Conservation (phyloP, 2,113 vertebrate genomes). For the Scalopus aquaticus region DNA sequence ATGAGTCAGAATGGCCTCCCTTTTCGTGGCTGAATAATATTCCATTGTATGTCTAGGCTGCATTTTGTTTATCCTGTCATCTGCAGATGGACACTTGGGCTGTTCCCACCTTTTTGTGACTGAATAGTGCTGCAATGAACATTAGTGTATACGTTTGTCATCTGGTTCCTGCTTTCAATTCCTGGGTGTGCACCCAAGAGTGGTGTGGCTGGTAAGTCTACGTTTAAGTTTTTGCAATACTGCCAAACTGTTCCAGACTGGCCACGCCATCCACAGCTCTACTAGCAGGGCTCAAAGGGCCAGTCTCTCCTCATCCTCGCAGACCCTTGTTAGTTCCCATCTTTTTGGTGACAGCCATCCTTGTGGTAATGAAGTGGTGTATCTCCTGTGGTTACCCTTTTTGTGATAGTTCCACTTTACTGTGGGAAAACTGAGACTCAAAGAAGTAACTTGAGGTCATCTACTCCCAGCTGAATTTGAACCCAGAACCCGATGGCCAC, state of each 20-base stretch:
- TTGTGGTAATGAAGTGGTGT: neutral
- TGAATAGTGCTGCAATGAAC: neutral
- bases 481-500: neutral
- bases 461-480: neutral
- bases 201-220: neutral
- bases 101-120: neutral
- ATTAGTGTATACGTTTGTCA: too few relatives aligned
- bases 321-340: neutral
- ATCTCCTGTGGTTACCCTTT: neutral
- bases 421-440: neutral
- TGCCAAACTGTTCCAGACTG: neutral
- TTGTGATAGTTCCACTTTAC: neutral
- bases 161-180: neutral
- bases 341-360: neutral
- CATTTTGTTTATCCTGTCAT: neutral
- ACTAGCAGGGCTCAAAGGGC: rapidly evolving
- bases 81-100: neutral
- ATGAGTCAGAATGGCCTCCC: neutral
- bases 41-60: neutral
- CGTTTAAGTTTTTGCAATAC: neutral
- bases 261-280: neutral
- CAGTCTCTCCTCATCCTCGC: neutral
- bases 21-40: neutral
- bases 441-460: neutral
- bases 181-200: neutral